phyloP scores from a whole-genome alignment of 2,113 vertebrate species.

The Condylura cristata region DNA sequence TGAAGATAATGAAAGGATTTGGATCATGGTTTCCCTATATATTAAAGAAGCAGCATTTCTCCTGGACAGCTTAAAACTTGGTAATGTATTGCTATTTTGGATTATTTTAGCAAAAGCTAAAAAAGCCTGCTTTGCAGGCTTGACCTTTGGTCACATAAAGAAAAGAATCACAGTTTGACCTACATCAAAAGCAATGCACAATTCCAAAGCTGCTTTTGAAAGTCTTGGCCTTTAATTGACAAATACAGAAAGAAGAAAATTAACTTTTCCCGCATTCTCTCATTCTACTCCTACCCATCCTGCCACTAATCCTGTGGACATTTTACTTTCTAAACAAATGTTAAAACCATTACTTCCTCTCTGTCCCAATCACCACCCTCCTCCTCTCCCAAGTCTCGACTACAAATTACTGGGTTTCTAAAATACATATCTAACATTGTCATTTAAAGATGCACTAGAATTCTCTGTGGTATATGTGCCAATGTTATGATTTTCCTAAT shows the following conservation, averaged over 20 bases:
- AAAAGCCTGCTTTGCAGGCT: background rate
- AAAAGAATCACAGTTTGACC: background rate
- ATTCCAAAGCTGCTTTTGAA: background rate
- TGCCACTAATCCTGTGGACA: background rate
- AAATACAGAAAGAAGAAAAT: background rate
- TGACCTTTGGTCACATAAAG: background rate
- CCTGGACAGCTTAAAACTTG: background rate
- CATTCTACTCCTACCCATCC: background rate
- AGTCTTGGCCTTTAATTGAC: background rate
- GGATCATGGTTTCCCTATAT: background rate
- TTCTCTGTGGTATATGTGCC: background rate
- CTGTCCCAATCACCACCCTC: background rate
- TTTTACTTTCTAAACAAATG: background rate
- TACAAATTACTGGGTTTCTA: background rate
- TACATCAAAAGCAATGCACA: background rate
- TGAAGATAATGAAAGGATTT: background rate
- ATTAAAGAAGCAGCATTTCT: background rate
- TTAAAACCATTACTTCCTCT: background rate
- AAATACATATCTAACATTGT: background rate
- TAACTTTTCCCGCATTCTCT: background rate
- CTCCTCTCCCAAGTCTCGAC: background rate
- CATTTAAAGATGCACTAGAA: background rate
- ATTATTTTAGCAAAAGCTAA: background rate
- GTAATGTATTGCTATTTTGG: constrained; percentile 3
- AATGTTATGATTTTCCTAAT: background rate